These are phyloP conservation scores for Thermophis baileyi DNA, from an alignment of 2,113 vertebrate species.

Conservation along the genomic window DNA sequence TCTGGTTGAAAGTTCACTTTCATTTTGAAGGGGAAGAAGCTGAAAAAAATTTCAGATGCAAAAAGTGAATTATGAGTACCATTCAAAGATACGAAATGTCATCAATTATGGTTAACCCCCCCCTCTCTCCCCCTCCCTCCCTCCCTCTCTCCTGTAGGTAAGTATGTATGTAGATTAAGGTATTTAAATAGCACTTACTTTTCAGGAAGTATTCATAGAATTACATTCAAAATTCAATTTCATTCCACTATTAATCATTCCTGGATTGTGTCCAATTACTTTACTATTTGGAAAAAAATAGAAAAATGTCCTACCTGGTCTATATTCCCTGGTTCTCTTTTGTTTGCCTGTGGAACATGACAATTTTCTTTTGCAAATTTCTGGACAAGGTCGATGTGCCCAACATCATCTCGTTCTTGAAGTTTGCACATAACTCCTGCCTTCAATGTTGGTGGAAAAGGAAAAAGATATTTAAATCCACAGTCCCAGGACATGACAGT, in stretches of 20 bases:
- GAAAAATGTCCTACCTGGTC: slow-evolving; percentile 78
- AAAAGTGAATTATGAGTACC: neutral
- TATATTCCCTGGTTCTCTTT: slow-evolving; percentile 73
- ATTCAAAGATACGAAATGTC: neutral
- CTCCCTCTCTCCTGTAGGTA: neutral
- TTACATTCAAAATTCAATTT: neutral
- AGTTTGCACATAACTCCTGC: slow-evolving; percentile 85
- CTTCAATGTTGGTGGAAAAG: slow-evolving; percentile 85
- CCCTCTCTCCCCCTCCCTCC: neutral
- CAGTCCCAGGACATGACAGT: slow-evolving; percentile 91
- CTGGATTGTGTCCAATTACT: neutral
- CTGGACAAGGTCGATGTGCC: slow-evolving; percentile 88
- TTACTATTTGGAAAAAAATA: neutral
- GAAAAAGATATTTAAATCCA: slow-evolving; percentile 91
- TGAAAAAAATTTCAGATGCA: neutral
- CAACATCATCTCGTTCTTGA: slow-evolving; percentile 84
- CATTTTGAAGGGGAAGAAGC: neutral
- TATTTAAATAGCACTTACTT: neutral
- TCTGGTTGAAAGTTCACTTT: neutral
- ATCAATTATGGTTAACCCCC: neutral
- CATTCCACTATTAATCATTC: neutral
- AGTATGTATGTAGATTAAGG: neutral
- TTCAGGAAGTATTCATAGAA: neutral
- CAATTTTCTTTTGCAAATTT: slow-evolving; percentile 87
- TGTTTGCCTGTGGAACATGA: slow-evolving; percentile 81